Conservation (phyloP, 2,888 invertebrate genomes). For the Lasioglossum zephyrum region DNA sequence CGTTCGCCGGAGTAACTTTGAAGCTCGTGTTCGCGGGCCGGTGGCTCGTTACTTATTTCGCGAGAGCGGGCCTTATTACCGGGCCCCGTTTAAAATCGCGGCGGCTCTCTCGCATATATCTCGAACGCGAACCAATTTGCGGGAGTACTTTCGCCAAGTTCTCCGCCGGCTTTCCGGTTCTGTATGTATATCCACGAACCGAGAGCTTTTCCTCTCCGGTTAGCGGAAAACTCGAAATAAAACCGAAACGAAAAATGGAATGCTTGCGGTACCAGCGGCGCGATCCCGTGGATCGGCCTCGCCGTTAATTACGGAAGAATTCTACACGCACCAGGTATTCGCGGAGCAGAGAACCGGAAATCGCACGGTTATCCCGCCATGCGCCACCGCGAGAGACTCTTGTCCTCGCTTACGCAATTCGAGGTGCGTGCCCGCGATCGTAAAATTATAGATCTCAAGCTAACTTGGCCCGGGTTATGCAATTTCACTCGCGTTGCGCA, state of each 20-base stretch:
- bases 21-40: conserved; percentile 46
- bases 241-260: background rate
- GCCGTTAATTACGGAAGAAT: conserved; percentile 27
- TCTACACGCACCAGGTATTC: conserved; percentile 19
- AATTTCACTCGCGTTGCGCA: background rate
- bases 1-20: conserved; percentile 66
- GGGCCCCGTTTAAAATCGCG: conserved; percentile 41
- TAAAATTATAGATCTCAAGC: conserved; percentile 47
- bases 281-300: background rate
- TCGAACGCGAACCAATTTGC: conserved; percentile 24
- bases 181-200: too few species aligned
- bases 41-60: conserved; percentile 64
- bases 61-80: conserved; percentile 56
- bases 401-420: conserved; percentile 22
- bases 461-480: conserved; percentile 20
- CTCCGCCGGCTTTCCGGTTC: background rate
- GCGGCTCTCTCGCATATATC: conserved; percentile 25
- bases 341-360: conserved; percentile 8
- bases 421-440: conserved; percentile 31
- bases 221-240: background rate
- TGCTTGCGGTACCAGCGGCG: background rate
- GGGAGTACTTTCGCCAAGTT: conserved; percentile 30
- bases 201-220: background rate
- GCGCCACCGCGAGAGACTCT: background rate
- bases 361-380: conserved; percentile 2